Evolutionary conservation across 2,888 invertebrate species (phyloP).

Genomic region (Scaeva pyrastri): DNA sequence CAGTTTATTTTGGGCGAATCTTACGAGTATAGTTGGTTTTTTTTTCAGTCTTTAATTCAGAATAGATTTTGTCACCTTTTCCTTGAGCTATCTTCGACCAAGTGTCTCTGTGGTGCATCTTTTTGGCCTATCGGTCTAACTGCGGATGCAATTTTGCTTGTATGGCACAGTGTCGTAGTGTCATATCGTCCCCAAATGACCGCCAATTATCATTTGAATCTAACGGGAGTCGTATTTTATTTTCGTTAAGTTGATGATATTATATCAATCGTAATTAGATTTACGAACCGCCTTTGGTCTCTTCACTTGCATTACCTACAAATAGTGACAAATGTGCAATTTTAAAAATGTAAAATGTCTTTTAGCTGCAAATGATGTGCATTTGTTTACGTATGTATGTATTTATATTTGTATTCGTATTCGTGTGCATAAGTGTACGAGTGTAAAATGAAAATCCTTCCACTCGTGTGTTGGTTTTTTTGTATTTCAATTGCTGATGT

Average conservation of each 20-base stretch:
- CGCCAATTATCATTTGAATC: constrained; percentile 34
- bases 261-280: constrained; percentile 65
- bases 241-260: constrained; percentile 28
- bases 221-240: not conserved
- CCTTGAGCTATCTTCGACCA: not conserved
- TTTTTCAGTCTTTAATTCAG: not conserved
- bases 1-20: constrained; percentile 59
- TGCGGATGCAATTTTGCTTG: constrained; percentile 14
- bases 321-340: constrained; percentile 51
- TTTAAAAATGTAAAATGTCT: not conserved
- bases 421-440: too few relatives aligned
- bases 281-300: constrained; percentile 44
- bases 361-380: not conserved
- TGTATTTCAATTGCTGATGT: not conserved
- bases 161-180: not conserved
- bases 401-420: too few relatives aligned
- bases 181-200: not conserved
- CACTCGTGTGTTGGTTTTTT: constrained; percentile 1
- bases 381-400: not conserved
- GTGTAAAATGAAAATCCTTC: too few relatives aligned
- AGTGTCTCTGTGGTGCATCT: not conserved
- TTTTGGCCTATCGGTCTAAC: not conserved
- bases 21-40: not conserved
- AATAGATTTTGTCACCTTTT: constrained; percentile 35
- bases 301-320: not conserved